phyloP scores from a whole-genome alignment of 2,888 invertebrate species.

The Cryptocephalus moraei region DNA sequence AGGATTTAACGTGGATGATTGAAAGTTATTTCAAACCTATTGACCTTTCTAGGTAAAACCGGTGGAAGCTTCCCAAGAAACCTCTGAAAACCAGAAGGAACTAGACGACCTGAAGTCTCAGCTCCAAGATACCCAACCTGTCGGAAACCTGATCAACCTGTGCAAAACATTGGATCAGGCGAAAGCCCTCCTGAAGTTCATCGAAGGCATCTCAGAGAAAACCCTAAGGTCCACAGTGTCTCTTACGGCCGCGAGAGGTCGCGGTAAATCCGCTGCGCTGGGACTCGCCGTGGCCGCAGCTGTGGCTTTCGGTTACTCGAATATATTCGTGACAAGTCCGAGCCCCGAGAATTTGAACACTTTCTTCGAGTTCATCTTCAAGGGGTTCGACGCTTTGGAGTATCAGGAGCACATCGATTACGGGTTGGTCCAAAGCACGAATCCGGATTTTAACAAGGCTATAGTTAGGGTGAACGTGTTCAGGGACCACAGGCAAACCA shows the following conservation, averaged over 20 bases:
- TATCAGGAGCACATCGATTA: slow-evolving; percentile 96
- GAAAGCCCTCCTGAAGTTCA: slow-evolving; percentile 82
- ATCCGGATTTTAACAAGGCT: slow-evolving; percentile 94
- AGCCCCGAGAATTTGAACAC: slow-evolving; percentile 97
- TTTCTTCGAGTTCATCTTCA: slow-evolving; percentile 91
- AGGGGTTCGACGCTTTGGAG: slow-evolving; percentile 87
- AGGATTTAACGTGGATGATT: neutral
- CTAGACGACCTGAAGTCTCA: slow-evolving; percentile 70
- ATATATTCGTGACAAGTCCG: slow-evolving; percentile 95
- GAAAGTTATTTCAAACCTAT: no score
- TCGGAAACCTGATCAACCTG: slow-evolving; percentile 76
- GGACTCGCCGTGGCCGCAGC: slow-evolving; percentile 86
- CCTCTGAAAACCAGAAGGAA: slow-evolving; percentile 46
- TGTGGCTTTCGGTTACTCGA: slow-evolving; percentile 71
- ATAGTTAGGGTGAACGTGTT: slow-evolving; percentile 88
- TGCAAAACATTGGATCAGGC: slow-evolving; percentile 94
- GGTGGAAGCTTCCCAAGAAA: slow-evolving; percentile 45
- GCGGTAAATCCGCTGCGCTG: slow-evolving; percentile 96
- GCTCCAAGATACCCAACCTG: slow-evolving; percentile 82
- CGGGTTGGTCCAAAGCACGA: slow-evolving; percentile 86
- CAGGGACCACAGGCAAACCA: slow-evolving; percentile 83
- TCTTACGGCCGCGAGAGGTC: slow-evolving; percentile 90
- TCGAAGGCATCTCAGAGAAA: slow-evolving; percentile 93
- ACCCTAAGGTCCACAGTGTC: slow-evolving; percentile 80
- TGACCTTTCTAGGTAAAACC: slow-evolving; percentile 39